Conservation (phyloP, 2,888 invertebrate species). For the Griposia aprilina region DNA sequence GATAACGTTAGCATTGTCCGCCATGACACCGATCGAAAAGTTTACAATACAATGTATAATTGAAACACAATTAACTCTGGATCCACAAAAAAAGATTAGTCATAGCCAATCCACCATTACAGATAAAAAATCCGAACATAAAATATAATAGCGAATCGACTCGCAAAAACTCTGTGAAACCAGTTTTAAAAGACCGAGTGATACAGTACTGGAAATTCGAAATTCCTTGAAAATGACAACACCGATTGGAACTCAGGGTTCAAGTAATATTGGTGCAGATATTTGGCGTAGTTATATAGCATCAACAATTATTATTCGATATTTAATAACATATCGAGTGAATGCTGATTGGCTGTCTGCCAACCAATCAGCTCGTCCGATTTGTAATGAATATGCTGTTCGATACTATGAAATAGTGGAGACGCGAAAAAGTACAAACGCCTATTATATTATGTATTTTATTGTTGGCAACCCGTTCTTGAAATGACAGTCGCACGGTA, state of each 20-base stretch:
- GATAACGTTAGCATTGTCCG: background rate
- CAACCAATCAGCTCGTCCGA: conserved; percentile 81
- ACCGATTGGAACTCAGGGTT: conserved; percentile 64
- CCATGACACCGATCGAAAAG: conserved; percentile 36
- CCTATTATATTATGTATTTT: conserved; percentile 58
- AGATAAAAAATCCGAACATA: conserved; percentile 46
- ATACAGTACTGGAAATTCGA: conserved; percentile 36
- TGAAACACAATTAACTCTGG: conserved; percentile 31
- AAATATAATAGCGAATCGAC: conserved; percentile 57
- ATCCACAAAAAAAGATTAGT: conserved; percentile 40
- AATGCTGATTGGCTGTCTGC: conserved; percentile 78
- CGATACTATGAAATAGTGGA: conserved; percentile 75
- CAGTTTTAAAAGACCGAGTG: conserved; percentile 65
- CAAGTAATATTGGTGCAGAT: conserved; percentile 69
- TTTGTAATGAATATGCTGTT: conserved; percentile 78
- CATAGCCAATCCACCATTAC: conserved; percentile 51
- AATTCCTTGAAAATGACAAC: conserved; percentile 58
- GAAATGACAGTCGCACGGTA: conserved; percentile 36
- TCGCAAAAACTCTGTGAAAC: conserved; percentile 66
- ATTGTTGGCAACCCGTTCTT: conserved; percentile 53
- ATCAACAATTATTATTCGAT: conserved; percentile 75
- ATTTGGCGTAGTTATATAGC: conserved; percentile 69
- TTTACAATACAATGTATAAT: conserved; percentile 32
- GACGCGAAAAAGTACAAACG: conserved; percentile 68
- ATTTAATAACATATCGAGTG: conserved; percentile 76